Base-by-base conservation (phyloP, 2,888 invertebrate species). In the Scaptodrosophila latifasciaeformis region DNA sequence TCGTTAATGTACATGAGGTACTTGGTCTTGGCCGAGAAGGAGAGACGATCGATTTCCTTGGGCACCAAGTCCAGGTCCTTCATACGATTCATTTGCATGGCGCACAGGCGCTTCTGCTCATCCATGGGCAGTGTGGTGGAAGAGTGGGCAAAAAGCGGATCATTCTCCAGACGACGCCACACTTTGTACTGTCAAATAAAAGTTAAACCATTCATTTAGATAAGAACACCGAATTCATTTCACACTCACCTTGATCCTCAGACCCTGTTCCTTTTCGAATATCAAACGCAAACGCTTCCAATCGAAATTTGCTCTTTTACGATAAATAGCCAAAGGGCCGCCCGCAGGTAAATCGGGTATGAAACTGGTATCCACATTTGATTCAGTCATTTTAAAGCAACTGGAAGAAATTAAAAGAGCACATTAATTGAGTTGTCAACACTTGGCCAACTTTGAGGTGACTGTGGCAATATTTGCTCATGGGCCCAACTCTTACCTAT, bases 231-330 rank as follows among this genome's bases (percentile, higher is more conserved):
- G 13, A 15, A 37, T 21, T 19, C 13, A 12, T 10, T 30, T 4
- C 17, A 2, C 0, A 67, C 84, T 86, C 85, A 96, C 97, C 91
- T 96, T 95, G 56, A 92, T 90, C 82, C 90, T 89, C 27, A 96
- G 85, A 59, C 90, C 87, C 45, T 93, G 91, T 77, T 92, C 92
- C 63, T 93, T 93, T 83, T 96, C 95, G 57, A 96, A 88, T 49
- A 93, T 90, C 37, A 94, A 82, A 82, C 92, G 93, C 85, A 97
- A 89, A 60, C 90, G 89, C 86, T 95, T 96, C 95, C 96, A 96
- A 83, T 95, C 90, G 79, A 97, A 96, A 12, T 92, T 91, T 1
- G 95, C 92, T 63, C 89, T 90, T 67, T 91, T 92, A 67, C 97
- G 90, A 84, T 94, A 96, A 1, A 79, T 86, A 82, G 94, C 93